Percentiles rank a stretch among this genome's conserved stretches.
Conservation (phyloP, 2,888 invertebrate species). For the Heteromurus nitidus region DNA sequence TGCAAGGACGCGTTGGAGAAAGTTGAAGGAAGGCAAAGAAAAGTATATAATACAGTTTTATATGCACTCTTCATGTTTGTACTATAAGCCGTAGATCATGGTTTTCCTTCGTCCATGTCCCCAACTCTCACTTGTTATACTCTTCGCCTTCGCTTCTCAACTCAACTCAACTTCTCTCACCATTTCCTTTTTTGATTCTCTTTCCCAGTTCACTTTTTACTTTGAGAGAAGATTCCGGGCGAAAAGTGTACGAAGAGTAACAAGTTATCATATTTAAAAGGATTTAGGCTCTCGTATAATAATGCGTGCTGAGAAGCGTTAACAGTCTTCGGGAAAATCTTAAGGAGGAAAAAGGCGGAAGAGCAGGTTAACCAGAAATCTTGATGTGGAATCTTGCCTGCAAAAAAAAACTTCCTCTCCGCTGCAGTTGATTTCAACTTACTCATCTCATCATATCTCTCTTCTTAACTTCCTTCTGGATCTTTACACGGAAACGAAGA, state of each 20-base stretch:
- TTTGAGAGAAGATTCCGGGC: not conserved
- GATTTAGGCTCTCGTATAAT: no score
- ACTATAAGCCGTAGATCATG: constrained; percentile 45
- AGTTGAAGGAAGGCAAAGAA: not conserved
- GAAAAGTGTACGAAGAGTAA: constrained; percentile 2
- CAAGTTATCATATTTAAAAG: constrained; percentile 38
- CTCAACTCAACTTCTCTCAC: no score
- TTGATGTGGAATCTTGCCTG: constrained; percentile 44
- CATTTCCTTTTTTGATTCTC: constrained; percentile 18
- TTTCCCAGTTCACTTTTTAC: constrained; percentile 12
- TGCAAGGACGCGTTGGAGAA: constrained; percentile 33
- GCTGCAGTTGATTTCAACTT: not conserved
- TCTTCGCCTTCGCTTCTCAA: constrained; percentile 13
- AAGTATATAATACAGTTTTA: constrained; percentile 11
- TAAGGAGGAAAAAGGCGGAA: constrained; percentile 15
- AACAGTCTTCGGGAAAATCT: not conserved
- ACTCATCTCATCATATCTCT: not conserved
- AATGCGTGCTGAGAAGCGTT: not conserved
- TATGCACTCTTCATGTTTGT: no score
- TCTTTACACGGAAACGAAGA: not conserved
- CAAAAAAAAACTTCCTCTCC: not conserved
- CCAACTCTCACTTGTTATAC: no score
- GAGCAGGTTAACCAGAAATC: constrained; percentile 48
- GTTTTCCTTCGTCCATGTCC: constrained; percentile 36
- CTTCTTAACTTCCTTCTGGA: not conserved